These are phyloP conservation scores for Stegana nigrithorax DNA, from an alignment of 2,888 invertebrate species.

Conservation along the genomic window DNA sequence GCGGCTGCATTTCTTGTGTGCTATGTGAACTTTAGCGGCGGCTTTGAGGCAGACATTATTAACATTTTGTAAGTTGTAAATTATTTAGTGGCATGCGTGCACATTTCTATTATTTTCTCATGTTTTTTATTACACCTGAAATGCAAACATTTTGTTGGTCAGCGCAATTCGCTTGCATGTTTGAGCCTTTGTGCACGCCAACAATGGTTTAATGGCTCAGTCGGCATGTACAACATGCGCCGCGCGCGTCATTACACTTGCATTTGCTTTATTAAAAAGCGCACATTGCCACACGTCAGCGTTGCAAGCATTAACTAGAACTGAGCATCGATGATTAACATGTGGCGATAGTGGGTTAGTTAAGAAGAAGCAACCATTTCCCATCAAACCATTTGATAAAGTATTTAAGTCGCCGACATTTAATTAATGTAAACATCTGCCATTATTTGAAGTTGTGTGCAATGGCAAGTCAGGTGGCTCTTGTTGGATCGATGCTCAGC, in stretches of 20 bases:
- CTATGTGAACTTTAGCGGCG: not conserved
- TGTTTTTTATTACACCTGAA: not conserved
- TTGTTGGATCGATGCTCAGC: no score
- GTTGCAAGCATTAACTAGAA: no score
- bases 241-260: not conserved
- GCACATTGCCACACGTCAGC: not conserved
- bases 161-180: not conserved
- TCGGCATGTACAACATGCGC: not conserved
- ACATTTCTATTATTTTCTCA: not conserved
- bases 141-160: not conserved
- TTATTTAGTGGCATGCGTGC: not conserved
- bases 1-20: not conserved
- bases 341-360: no score
- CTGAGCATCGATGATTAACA: no score
- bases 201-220: no score
- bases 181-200: not conserved
- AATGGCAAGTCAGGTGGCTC: no score
- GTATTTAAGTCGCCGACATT: no score
- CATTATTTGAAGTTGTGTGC: no score
- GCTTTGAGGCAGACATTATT: not conserved
- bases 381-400: no score
- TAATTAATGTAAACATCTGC: no score
- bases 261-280: not conserved
- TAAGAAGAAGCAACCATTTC: no score
- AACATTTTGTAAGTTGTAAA: not conserved